Base-by-base conservation (phyloP, 2,113 vertebrate genomes). In the Cyprinodon variegatus region DNA sequence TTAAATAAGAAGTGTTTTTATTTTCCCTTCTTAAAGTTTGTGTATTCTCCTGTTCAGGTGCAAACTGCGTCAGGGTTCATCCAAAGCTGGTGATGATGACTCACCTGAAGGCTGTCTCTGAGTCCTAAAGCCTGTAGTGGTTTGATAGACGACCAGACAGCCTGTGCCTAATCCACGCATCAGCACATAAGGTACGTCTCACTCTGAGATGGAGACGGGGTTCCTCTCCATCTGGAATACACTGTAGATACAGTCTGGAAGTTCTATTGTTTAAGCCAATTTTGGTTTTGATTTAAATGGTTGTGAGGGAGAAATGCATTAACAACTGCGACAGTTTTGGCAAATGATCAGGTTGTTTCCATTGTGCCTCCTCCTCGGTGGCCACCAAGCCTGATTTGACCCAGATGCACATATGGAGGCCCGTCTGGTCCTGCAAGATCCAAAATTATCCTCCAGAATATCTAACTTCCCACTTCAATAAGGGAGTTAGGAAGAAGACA, bases 51-150 rank as follows among this genome's bases (percentile, higher is more conserved):
- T 75, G 38, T 20, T 14, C 15, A 83, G 74, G 41, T 77, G 64
- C 75, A 85, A 79, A 65, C 0, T 70, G 62, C 20, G 78, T 76
- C 68, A 62, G 8, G 29, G 62, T 20, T 57, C 10, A 39, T 61
- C 53, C 46, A 57, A 68, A 53, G 68, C 70, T 46, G 65, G 40
- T n/a, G 62, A 61, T 74, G 62, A 84, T 74, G 62, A 84, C 66
- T 61, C 72, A 76, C 65, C 59, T 29, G 70, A 68, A 79, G 82
- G 72, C 70, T 86, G 78, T 67, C 62, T 73, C 64, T 74, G 80
- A 64, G 83, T 83, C 78, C 76, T 65, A 65, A 79, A 75, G 70
- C 68, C 79, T 82, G 76, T 39, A 1, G 3, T 74, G 71, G n/a
- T 67, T 22, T 62, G 37, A 9, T 20, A 57, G 50, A 20, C 0